These are phyloP conservation scores for Tetrao urogallus DNA, from an alignment of 2,113 vertebrate genomes.

Conservation along the genomic window DNA sequence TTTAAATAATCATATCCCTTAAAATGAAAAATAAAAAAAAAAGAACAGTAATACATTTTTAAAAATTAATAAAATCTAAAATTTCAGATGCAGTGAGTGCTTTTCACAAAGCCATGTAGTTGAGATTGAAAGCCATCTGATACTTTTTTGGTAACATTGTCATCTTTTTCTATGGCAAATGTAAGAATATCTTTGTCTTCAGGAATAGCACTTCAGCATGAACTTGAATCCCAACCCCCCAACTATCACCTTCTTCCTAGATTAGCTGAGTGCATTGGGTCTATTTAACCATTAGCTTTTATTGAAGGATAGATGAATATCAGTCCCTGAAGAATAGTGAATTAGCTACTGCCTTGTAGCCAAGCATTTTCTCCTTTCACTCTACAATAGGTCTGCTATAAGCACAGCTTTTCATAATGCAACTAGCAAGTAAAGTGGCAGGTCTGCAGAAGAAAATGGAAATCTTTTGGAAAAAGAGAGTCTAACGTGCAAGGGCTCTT, in stretches of 20 bases:
- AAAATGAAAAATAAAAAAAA: background rate
- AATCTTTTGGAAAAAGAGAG: constrained; percentile 56
- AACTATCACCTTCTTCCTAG: constrained; percentile 70
- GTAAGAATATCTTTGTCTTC: constrained; percentile 62
- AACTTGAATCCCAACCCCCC: constrained; percentile 70
- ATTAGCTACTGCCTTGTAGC: constrained; percentile 77
- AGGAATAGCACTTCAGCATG: constrained; percentile 47
- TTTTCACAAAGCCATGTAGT: background rate
- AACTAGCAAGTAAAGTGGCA: constrained; percentile 50
- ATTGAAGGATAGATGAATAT: constrained; percentile 78
- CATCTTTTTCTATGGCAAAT: constrained; percentile 56
- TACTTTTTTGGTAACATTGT: constrained; percentile 35
- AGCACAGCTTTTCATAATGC: constrained; percentile 67
- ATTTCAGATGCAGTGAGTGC: background rate
- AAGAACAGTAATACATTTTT: background rate
- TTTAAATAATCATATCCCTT: constrained; percentile 49
- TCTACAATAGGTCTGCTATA: constrained; percentile 72
- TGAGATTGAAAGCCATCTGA: background rate
- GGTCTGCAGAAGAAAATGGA: constrained; percentile 67
- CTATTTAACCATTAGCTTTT: constrained; percentile 78
- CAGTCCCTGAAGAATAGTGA: constrained; percentile 76
- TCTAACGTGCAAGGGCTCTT: constrained; percentile 33
- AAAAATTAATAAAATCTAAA: constrained; percentile 42
- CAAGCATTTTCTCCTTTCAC: constrained; percentile 73
- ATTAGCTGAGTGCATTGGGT: constrained; percentile 79